Percentiles rank a stretch among this genome's conserved stretches.
Evolutionary conservation across 2,113 vertebrate genomes (phyloP).

Genomic region (Hyla sarda): DNA sequence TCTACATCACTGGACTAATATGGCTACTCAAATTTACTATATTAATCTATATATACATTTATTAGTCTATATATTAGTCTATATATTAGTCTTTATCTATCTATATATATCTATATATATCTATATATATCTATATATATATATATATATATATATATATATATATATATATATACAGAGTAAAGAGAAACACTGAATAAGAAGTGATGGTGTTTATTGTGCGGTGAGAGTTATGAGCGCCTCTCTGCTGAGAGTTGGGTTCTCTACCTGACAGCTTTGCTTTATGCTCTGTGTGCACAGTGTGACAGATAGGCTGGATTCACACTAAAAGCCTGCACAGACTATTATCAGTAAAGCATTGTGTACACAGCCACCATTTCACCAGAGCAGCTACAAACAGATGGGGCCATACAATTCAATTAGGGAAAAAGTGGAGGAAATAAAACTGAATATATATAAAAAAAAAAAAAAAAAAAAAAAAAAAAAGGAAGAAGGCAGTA

Average conservation of each 20-base stretch:
- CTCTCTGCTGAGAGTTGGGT: background rate
- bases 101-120: too few relatives aligned
- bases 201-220: background rate
- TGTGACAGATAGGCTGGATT: slow-evolving; percentile 20
- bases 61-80: too few relatives aligned
- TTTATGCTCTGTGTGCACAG: background rate
- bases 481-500: background rate
- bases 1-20: too few relatives aligned
- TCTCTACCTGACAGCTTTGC: slow-evolving; percentile 33
- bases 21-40: too few relatives aligned
- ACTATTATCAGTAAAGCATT: slow-evolving; percentile 1
- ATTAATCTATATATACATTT: too few relatives aligned
- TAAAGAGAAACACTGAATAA: background rate
- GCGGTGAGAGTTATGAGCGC: slow-evolving; percentile 12
- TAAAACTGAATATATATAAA: background rate
- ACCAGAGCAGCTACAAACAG: background rate
- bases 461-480: background rate
- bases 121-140: too few relatives aligned
- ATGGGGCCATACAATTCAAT: slow-evolving; percentile 14
- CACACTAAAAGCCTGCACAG: background rate
- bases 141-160: background rate
- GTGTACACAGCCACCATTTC: slow-evolving; percentile 21
- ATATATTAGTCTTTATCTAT: too few relatives aligned
- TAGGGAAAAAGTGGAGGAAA: background rate
- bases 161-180: background rate